Evolutionary conservation across 2,888 invertebrate species (phyloP), one percentile per base, ranked within the genome.

Genomic region (Cerceris rybyensis): DNA sequence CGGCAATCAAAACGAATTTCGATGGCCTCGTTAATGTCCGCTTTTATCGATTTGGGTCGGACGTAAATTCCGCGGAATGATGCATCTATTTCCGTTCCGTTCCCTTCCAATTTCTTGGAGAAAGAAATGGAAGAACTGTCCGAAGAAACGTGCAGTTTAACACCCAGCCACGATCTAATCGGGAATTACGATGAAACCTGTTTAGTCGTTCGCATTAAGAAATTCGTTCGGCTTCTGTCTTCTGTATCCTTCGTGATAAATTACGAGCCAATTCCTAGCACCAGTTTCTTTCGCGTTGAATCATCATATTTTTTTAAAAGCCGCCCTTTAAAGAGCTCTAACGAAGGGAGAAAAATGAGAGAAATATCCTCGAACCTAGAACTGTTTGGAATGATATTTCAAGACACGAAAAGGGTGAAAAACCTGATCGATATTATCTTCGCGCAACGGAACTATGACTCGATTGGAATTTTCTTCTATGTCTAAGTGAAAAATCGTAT

Each of bases 11-110:
- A 87, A 86, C 66, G 86, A 88, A 90, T 90, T 28, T 90, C 90
- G 85, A 91, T 88, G 88, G 89, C 87, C 88, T 89, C 91, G 87
- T 91, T 91, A 91, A 89, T 85, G 90, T 91, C 90, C 79, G 78
- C 76, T 85, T 91, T 90, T 90, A 90, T 90, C 87, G 90, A 87
- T 89, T 88, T 85, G 86, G 89, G 88, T 57, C 58, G 73, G 52
- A 73, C 82, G 82, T 85, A 85, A 85, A 85, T 85, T 85, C 81
- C 75, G 61, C 68, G 63, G 64, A 59, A 80, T 63, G 77, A 75
- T 49, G 55, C 52, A 63, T 54, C 63, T 64, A 77, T 66, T 61
- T n/a, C 4, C 28, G 1, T 28, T 28, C 28, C 2, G n/a, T n/a
- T 59, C 46, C 46, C 17, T 75, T 70, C 63, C 60, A 61, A 2